phyloP scores from a whole-genome alignment of 2,113 vertebrate species.

The Cacatua alba region DNA sequence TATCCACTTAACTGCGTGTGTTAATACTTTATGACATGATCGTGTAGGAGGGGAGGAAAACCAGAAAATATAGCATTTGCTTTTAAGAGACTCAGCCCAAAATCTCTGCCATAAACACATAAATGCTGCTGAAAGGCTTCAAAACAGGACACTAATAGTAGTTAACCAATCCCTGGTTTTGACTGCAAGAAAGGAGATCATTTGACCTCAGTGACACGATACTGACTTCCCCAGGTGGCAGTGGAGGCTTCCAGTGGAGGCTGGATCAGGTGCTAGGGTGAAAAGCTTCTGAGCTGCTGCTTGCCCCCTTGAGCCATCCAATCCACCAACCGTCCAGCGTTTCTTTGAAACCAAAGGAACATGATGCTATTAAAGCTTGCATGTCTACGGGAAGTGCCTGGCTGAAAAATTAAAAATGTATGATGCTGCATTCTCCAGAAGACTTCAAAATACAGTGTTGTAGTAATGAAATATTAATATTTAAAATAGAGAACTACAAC shows the following conservation, averaged over 20 bases:
- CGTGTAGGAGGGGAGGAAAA: neutral
- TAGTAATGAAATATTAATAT: constrained; percentile 64
- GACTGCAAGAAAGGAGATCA: neutral
- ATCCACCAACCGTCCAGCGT: neutral
- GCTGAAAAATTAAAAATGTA: constrained; percentile 38
- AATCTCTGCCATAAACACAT: neutral
- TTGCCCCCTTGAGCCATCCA: neutral
- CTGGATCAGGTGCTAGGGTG: neutral
- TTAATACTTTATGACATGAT: rapidly evolving
- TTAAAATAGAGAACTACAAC: constrained; percentile 15
- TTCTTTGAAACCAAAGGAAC: neutral
- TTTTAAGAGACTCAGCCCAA: neutral
- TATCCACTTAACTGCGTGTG: rapidly evolving
- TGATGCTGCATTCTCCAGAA: neutral
- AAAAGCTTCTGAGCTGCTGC: neutral
- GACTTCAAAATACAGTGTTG: constrained; percentile 6
- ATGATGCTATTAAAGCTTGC: rapidly evolving
- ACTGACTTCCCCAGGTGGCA: neutral
- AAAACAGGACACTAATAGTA: neutral
- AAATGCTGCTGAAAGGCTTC: neutral
- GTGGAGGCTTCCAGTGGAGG: rapidly evolving
- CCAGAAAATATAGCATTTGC: rapidly evolving
- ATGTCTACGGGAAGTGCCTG: neutral
- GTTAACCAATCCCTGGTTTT: neutral
- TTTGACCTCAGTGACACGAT: neutral